These are phyloP conservation scores for Xestia sexstrigata DNA, from an alignment of 2,888 invertebrate genomes.

Conservation along the genomic window DNA sequence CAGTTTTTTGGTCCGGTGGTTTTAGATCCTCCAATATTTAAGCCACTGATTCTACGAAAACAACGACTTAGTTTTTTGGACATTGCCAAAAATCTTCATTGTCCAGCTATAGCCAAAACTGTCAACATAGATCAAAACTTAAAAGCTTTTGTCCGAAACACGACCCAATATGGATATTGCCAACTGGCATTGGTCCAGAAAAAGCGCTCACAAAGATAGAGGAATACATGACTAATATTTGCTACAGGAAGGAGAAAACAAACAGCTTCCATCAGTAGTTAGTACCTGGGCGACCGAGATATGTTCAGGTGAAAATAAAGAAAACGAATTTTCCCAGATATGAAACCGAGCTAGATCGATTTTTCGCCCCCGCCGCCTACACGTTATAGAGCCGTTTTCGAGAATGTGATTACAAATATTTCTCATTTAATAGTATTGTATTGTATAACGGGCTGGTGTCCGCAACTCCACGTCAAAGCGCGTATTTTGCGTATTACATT, in stretches of 20 bases:
- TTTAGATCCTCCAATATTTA: background rate
- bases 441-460: no score
- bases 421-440: no score
- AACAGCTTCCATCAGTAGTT: background rate
- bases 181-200: constrained; percentile 39
- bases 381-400: no score
- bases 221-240: constrained; percentile 4
- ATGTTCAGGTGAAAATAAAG: no score
- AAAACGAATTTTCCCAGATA: no score
- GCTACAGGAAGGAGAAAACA: background rate
- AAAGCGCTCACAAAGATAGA: constrained; percentile 15
- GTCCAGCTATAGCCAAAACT: background rate
- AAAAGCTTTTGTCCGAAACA: constrained; percentile 33
- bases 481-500: no score
- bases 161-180: constrained; percentile 32
- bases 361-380: no score
- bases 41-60: background rate
- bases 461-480: no score
- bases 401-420: no score
- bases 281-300: no score
- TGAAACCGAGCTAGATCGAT: no score
- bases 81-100: background rate
- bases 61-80: background rate
- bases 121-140: background rate
- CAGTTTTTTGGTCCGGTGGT: background rate